Percentiles rank a stretch among this genome's conserved stretches.
These are phyloP conservation scores for Bostrychus sinensis DNA, from an alignment of 2,113 vertebrate genomes.

Conservation along the genomic window DNA sequence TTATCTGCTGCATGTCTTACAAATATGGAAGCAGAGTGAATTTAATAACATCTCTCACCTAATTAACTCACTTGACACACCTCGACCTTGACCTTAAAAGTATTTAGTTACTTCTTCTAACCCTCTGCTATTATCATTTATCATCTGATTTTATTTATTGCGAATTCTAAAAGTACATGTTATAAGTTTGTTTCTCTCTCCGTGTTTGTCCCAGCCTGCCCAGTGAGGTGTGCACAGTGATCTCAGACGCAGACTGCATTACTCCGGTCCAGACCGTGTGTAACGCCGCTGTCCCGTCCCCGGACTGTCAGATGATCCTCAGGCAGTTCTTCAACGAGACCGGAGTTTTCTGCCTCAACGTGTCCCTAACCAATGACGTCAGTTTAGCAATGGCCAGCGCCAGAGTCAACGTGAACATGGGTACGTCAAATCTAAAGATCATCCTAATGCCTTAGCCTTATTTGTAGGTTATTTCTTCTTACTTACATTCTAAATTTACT, in stretches of 20 bases:
- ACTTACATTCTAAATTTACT: slow-evolving; percentile 6
- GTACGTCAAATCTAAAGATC: slow-evolving; percentile 32
- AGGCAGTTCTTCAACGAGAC: slow-evolving; percentile 87
- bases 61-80: too few species aligned
- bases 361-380: slow-evolving; percentile 88
- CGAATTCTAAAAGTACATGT: not conserved
- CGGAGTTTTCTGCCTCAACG: slow-evolving; percentile 91
- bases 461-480: not conserved
- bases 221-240: slow-evolving; percentile 87
- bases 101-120: too few species aligned
- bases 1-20: too few species aligned
- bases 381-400: slow-evolving; percentile 88
- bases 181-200: not conserved
- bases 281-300: slow-evolving; percentile 78
- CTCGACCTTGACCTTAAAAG: too few species aligned
- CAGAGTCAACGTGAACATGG: slow-evolving; percentile 83
- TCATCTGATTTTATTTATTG: too few species aligned
- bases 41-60: too few species aligned
- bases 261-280: slow-evolving; percentile 83
- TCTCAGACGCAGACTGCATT: slow-evolving; percentile 87
- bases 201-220: slow-evolving; percentile 81
- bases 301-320: slow-evolving; percentile 88
- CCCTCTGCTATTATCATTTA: too few species aligned
- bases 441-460: not conserved
- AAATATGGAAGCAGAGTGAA: too few species aligned